phyloP scores from a whole-genome alignment of 2,888 invertebrate species.

The Mayetiola destructor region DNA sequence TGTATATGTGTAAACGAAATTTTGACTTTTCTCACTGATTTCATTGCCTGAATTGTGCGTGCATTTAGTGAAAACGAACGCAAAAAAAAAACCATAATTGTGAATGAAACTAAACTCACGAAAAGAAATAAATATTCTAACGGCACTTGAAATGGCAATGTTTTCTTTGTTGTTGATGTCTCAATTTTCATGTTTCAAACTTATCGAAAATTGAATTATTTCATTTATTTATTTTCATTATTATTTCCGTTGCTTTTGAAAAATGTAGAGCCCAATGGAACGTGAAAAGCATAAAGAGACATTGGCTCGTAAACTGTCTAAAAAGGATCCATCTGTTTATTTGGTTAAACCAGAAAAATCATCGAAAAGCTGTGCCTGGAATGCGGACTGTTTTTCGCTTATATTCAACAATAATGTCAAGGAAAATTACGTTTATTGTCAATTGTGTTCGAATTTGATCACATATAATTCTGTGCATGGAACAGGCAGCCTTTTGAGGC shows the following conservation, averaged over 20 bases:
- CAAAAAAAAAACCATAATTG: not conserved
- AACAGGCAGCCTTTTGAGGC: not conserved
- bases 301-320: not conserved
- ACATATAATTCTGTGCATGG: constrained; percentile 11
- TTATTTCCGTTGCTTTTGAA: not conserved
- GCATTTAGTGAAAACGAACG: not conserved
- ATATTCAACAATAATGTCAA: constrained; percentile 6
- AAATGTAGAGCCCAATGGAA: constrained; percentile 1
- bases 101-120: not conserved
- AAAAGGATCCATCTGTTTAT: not conserved
- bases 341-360: constrained; percentile 8
- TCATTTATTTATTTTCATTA: not conserved
- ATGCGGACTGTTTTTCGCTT: not conserved
- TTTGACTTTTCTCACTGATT: not conserved
- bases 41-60: not conserved
- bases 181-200: too few relatives aligned
- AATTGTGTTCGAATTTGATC: constrained; percentile 1
- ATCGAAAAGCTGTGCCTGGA: constrained; percentile 8
- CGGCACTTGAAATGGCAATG: too few relatives aligned
- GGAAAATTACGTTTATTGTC: constrained; percentile 1
- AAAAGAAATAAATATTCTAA: too few relatives aligned
- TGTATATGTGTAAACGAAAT: not conserved
- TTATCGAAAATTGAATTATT: not conserved
- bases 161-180: too few relatives aligned
- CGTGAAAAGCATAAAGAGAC: constrained; percentile 5